Percentiles rank a stretch among this genome's conserved stretches.
phyloP scores from a whole-genome alignment of 2,113 vertebrate genomes.

The Charina bottae region DNA sequence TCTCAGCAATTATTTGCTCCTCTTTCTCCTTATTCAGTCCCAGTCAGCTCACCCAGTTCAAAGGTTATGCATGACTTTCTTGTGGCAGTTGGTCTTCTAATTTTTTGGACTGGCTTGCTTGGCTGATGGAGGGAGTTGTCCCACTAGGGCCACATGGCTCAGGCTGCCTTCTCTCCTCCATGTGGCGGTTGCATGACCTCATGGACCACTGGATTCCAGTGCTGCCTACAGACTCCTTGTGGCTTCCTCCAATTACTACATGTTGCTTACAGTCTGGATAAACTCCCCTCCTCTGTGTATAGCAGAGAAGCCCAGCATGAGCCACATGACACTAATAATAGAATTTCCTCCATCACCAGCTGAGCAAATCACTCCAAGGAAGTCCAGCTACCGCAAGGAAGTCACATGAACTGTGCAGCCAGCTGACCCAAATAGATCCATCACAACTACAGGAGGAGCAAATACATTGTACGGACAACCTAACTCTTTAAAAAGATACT shows the following conservation, averaged over 20 bases:
- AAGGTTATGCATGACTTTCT: not conserved
- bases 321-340: not conserved
- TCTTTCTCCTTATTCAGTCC: too few relatives aligned
- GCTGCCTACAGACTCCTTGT: not conserved
- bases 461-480: not conserved
- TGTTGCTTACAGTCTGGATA: not conserved
- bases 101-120: not conserved
- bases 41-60: not conserved
- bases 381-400: not conserved
- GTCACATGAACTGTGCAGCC: not conserved
- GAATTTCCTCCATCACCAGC: not conserved
- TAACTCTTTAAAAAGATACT: not conserved
- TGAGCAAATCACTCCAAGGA: not conserved
- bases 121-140: not conserved
- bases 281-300: not conserved
- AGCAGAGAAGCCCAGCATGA: not conserved
- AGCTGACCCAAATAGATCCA: not conserved
- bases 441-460: not conserved
- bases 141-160: not conserved
- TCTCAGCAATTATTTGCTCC: not conserved
- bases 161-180: not conserved
- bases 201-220: not conserved
- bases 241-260: not conserved
- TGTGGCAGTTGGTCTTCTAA: not conserved
- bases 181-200: not conserved